Evolutionary conservation across 92 coral and sea anemone species (phyloP).

Genomic region (Metridium senile): DNA sequence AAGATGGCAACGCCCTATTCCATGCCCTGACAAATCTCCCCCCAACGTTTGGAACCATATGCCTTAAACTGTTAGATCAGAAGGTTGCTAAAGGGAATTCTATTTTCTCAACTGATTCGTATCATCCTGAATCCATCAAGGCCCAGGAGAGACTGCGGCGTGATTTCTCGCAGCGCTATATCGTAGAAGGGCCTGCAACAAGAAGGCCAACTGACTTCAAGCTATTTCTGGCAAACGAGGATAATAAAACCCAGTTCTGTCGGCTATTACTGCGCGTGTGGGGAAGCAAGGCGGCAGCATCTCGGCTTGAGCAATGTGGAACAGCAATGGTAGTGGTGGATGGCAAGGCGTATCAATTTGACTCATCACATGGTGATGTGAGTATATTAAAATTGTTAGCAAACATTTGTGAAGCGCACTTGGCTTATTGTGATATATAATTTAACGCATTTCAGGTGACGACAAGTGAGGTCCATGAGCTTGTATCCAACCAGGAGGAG

Average conservation of each 20-base stretch:
- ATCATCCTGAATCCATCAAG: constrained; percentile 59
- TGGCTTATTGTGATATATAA: neutral
- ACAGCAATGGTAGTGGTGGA: constrained; percentile 26
- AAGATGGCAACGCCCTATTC: constrained; percentile 63
- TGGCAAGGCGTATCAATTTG: constrained; percentile 25
- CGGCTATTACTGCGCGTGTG: constrained; percentile 37
- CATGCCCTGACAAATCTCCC: constrained; percentile 60
- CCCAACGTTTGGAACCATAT: constrained; percentile 56
- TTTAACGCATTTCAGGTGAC: neutral
- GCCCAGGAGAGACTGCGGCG: constrained; percentile 45
- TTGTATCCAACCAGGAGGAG: constrained; percentile 50
- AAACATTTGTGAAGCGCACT: neutral
- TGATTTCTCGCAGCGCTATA: constrained; percentile 42
- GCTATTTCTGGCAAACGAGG: constrained; percentile 48
- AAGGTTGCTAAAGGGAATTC: constrained; percentile 52
- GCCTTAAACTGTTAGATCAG: constrained; percentile 62
- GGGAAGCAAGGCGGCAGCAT: constrained; percentile 24
- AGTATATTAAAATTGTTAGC: too few species aligned
- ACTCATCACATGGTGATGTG: too few species aligned
- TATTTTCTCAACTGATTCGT: constrained; percentile 62
- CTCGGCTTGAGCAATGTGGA: constrained; percentile 29
- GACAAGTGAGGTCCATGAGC: constrained; percentile 11
- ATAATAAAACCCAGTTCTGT: constrained; percentile 36
- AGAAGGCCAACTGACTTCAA: constrained; percentile 55
- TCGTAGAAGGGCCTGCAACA: constrained; percentile 55